phyloP scores from a whole-genome alignment of 2,113 vertebrate genomes.

The Chionodraco myersi region DNA sequence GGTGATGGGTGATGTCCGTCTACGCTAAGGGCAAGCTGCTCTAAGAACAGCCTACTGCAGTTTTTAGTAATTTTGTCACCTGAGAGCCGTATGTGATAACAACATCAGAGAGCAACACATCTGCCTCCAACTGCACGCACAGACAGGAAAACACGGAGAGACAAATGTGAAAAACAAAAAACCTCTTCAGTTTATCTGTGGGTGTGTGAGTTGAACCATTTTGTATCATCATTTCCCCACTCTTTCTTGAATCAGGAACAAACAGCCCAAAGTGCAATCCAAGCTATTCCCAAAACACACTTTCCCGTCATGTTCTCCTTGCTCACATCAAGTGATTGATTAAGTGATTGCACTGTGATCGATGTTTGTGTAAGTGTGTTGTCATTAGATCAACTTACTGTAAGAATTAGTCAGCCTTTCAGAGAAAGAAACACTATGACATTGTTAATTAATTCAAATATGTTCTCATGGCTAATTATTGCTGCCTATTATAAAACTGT shows the following conservation, averaged over 20 bases:
- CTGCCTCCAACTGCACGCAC: constrained; percentile 65
- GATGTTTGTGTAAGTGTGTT: neutral
- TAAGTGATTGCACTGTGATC: constrained; percentile 24
- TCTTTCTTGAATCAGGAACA: neutral
- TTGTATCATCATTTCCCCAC: neutral
- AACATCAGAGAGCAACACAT: constrained; percentile 67
- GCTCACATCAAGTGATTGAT: constrained; percentile 11
- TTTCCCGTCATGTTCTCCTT: neutral
- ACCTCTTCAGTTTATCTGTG: neutral
- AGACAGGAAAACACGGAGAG: constrained; percentile 47
- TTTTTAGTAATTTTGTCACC: constrained; percentile 55
- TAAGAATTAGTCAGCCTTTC: constrained; percentile 1
- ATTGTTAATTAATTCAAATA: neutral
- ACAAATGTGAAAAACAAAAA: constrained; percentile 28
- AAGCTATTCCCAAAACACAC: constrained; percentile 16
- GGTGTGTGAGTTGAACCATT: neutral
- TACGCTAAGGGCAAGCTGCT: constrained; percentile 43
- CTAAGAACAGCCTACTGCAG: constrained; percentile 47
- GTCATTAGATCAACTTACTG: constrained; percentile 9
- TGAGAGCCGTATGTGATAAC: constrained; percentile 63
- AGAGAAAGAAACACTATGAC: neutral
- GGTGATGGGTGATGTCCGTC: constrained; percentile 28
- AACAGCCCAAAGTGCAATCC: constrained; percentile 7
- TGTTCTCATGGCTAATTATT: neutral
- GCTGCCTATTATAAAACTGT: neutral